Conservation (phyloP, 53 echinoderm and acorn worm genomes). For the Actinopyga echinites region DNA sequence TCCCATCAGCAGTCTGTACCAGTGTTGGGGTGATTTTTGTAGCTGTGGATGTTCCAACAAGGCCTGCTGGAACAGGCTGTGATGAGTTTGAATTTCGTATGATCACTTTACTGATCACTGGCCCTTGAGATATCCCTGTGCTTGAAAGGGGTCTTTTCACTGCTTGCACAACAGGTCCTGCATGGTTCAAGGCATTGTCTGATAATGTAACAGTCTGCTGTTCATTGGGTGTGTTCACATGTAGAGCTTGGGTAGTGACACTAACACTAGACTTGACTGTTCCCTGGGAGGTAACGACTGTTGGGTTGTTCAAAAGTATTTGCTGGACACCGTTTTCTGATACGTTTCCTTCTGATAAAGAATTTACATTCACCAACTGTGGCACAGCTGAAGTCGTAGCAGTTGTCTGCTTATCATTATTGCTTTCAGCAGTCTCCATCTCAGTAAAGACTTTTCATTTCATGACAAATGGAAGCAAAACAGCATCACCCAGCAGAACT, state of each 20-base stretch:
- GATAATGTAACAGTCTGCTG: background rate
- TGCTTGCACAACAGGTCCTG: background rate
- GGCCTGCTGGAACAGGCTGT: conserved; percentile 47
- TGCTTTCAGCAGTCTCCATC: conserved; percentile 8
- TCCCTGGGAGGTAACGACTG: background rate
- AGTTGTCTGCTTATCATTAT: background rate
- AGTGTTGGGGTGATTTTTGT: conserved; percentile 54
- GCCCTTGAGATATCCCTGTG: conserved; percentile 47
- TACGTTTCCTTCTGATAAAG: background rate
- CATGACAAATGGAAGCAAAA: no score
- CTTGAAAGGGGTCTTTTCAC: conserved; percentile 31
- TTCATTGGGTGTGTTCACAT: conserved; percentile 6
- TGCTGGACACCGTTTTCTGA: conserved; percentile 32
- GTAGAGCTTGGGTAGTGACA: background rate
- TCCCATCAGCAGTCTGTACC: conserved; percentile 49
- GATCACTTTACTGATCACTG: conserved; percentile 84
- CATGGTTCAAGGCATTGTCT: conserved; percentile 17
- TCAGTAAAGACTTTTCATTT: background rate
- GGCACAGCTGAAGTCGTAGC: background rate
- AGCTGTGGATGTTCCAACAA: conserved; percentile 14
- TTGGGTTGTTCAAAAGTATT: background rate
- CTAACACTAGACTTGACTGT: background rate
- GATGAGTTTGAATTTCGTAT: conserved; percentile 71
- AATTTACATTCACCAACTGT: background rate
- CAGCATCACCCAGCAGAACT: no score